Evolutionary conservation across 2,888 invertebrate species (phyloP), one percentile per base, ranked within the genome.

Genomic region (Pelosia muscerda): DNA sequence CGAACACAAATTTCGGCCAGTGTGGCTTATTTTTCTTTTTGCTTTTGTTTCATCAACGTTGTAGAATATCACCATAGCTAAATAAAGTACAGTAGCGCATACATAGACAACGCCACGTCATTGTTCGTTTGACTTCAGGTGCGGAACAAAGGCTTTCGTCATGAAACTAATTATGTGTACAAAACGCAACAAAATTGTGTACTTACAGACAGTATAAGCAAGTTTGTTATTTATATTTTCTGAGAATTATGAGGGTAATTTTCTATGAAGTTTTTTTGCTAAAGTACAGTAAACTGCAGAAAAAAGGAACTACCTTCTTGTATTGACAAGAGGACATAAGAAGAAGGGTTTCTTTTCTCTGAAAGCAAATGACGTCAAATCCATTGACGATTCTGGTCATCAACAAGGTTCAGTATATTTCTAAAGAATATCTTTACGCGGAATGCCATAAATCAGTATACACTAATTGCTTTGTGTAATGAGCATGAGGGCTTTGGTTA

Each of bases 101-200:
- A 78, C 59, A 74, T 73, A 78, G 71, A 66, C 69, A 72, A 70
- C 66, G 64, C 66, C 61, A 63, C 57, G 66, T 63, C 59, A 76
- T 73, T 75, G 72, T 70, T 62, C 58, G 62, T 74, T 75, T 49
- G 72, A 68, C 70, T 77, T 79, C 63, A 69, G 42, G 38, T 49
- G 13, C 22, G 66, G 66, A 63, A 78, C 77, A 81, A 83, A 76
- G 66, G 63, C 58, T 64, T 65, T 66, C 69, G 74, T 75, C 73
- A 72, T 74, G 71, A 72, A 77, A 82, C 77, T 74, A 81, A 82
- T 80, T 76, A 69, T 68, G 68, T 76, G 68, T 73, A 70, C 63
- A 76, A 75, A 81, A 77, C 72, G 69, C 70, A 71, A 75, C 63
- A 64, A 62, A 68, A 76, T 58, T 58, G 42, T 59, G 31, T 4